Conservation (phyloP, 1,140 invertebrate genomes). For the Drosophila erecta region DNA sequence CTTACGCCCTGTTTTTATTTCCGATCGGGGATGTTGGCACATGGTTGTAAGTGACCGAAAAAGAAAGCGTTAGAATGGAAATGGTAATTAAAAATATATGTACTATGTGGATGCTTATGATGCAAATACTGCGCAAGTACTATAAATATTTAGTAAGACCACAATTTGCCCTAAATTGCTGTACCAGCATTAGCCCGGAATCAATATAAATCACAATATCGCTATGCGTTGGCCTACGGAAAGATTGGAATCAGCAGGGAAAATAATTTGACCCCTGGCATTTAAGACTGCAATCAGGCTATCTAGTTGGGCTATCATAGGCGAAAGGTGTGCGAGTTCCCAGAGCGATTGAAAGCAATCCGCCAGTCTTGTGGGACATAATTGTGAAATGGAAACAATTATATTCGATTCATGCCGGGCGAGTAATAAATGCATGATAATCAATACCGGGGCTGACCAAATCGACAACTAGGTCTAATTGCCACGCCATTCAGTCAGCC, state of each 20-base stretch:
- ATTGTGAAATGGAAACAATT: conserved; percentile 72
- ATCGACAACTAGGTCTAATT: conserved; percentile 53
- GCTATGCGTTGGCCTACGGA: neutral
- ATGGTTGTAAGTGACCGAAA: conserved; percentile 38
- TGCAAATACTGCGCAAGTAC: no score
- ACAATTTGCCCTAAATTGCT: neutral
- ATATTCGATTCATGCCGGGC: conserved; percentile 62
- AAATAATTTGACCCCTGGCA: conserved; percentile 16
- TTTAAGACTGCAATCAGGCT: conserved; percentile 29
- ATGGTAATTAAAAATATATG: conserved; percentile 21
- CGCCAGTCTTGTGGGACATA: conserved; percentile 51
- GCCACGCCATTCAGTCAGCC: conserved; percentile 15
- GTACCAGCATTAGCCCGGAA: neutral
- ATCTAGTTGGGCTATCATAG: conserved; percentile 14
- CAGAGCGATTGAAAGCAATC: conserved; percentile 43
- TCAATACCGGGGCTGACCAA: conserved; percentile 38
- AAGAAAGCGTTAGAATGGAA: conserved; percentile 31
- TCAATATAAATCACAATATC: neutral
- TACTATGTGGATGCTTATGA: neutral
- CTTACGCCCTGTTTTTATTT: conserved; percentile 67
- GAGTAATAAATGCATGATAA: conserved; percentile 12
- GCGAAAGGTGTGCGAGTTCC: conserved; percentile 62
- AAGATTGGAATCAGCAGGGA: conserved; percentile 7
- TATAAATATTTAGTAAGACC: no score
- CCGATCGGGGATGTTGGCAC: conserved; percentile 25